A percentile compares a stretch with the other conserved stretches of the same genome.
Evolutionary conservation across 1,140 invertebrate genomes (phyloP).

Genomic region (Nomia melanderi): DNA sequence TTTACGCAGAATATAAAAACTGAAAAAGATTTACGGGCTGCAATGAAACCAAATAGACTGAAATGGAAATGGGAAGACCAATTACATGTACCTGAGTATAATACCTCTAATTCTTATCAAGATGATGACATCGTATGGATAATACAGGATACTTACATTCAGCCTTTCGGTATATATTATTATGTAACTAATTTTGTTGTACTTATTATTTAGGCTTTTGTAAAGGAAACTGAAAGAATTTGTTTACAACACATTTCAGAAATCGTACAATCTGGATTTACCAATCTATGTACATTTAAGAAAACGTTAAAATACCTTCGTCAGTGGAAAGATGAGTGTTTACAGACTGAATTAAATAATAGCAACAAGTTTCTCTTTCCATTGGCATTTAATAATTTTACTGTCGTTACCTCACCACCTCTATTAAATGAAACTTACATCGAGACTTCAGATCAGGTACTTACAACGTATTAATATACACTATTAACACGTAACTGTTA

Average conservation of each 20-base stretch:
- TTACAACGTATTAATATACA: neutral
- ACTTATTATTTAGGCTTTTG: constrained; percentile 22
- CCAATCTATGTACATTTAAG: constrained; percentile 72
- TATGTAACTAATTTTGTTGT: constrained; percentile 1
- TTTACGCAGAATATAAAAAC: constrained; percentile 46
- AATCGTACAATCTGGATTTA: constrained; percentile 77
- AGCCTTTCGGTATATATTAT: constrained; percentile 69
- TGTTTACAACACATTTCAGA: constrained; percentile 67
- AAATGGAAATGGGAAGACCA: constrained; percentile 57
- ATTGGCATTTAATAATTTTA: constrained; percentile 73
- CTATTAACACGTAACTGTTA: too few species aligned
- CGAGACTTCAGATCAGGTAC: constrained; percentile 11
- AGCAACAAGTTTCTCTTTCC: constrained; percentile 73
- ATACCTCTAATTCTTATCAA: constrained; percentile 68
- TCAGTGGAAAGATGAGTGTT: constrained; percentile 77
- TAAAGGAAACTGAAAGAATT: neutral
- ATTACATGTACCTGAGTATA: constrained; percentile 55
- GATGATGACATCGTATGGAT: constrained; percentile 72
- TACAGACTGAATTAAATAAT: constrained; percentile 73
- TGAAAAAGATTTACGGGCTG: constrained; percentile 49
- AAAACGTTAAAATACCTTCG: constrained; percentile 78
- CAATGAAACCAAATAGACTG: constrained; percentile 52
- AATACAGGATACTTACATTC: constrained; percentile 69
- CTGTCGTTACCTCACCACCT: constrained; percentile 71
- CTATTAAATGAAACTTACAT: constrained; percentile 67